Percentiles rank a stretch among this genome's conserved stretches.
These are phyloP conservation scores for Molossus alvarezi DNA, from an alignment of 2,797 vertebrate species.

Conservation along the genomic window DNA sequence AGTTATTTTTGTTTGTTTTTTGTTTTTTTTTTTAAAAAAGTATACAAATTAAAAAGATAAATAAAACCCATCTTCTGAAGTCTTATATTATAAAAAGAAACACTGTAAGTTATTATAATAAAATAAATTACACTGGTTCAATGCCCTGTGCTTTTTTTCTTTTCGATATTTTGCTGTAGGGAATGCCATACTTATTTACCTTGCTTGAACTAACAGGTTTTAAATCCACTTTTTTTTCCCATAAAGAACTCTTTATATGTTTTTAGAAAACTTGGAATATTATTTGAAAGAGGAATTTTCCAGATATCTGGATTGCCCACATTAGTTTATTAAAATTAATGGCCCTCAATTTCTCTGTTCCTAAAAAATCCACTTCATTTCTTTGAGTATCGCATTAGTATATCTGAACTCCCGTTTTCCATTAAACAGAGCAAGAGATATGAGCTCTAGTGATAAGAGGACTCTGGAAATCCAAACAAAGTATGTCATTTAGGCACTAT, in stretches of 20 bases:
- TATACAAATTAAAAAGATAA: slow-evolving; percentile 63
- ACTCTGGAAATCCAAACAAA: not conserved
- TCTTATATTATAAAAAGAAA: slow-evolving; percentile 54
- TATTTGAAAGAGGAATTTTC: slow-evolving; percentile 31
- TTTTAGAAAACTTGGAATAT: slow-evolving; percentile 54
- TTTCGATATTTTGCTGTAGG: slow-evolving; percentile 28
- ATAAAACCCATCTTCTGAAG: slow-evolving; percentile 35
- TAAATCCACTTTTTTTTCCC: slow-evolving; percentile 15
- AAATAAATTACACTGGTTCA: not conserved
- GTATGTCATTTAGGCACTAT: not conserved
- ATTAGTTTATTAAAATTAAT: slow-evolving; percentile 62
- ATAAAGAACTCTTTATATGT: not conserved
- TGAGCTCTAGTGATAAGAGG: not conserved
- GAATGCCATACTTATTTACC: slow-evolving; percentile 36
- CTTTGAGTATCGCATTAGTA: not conserved
- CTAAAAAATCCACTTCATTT: slow-evolving; percentile 9
- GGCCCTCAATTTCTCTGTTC: not conserved
- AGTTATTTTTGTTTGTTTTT: not conserved
- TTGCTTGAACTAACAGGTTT: slow-evolving; percentile 1
- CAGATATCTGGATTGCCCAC: not conserved
- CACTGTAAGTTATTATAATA: slow-evolving; percentile 39
- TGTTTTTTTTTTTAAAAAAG: not conserved
- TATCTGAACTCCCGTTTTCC: slow-evolving; percentile 23
- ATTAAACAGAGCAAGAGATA: not conserved
- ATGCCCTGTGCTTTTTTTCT: slow-evolving; percentile 30